phyloP scores from a whole-genome alignment of 2,888 invertebrate species.

The Caenorhabditis plicata region DNA sequence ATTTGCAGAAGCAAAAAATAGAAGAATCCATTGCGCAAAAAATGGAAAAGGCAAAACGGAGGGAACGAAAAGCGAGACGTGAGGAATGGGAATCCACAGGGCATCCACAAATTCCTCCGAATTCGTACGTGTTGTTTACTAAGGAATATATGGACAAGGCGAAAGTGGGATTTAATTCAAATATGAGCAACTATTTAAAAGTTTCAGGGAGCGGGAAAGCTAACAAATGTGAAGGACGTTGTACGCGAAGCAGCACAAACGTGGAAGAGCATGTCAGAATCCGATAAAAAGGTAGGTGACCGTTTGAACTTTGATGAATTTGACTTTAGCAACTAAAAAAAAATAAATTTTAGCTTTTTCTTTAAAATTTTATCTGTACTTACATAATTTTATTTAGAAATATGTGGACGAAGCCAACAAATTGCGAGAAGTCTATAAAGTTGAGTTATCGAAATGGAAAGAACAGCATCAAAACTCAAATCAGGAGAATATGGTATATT shows the following conservation, averaged over 20 bases:
- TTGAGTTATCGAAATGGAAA: conserved; percentile 11
- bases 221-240: background rate
- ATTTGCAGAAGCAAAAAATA: conserved; percentile 12
- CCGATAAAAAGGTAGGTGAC: conserved; percentile 9
- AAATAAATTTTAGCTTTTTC: too few relatives aligned
- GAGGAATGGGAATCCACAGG: conserved; percentile 13
- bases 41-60: conserved; percentile 5
- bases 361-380: background rate
- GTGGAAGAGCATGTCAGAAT: conserved; percentile 12
- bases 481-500: conserved; percentile 1
- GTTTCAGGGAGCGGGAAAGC: conserved; percentile 1
- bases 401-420: conserved; percentile 10
- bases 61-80: conserved; percentile 9
- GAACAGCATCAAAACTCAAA: background rate
- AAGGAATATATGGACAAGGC: conserved; percentile 10
- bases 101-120: conserved; percentile 16
- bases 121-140: conserved; percentile 18
- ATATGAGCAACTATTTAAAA: background rate
- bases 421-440: conserved; percentile 9
- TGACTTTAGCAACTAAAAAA: too few relatives aligned
- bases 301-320: background rate
- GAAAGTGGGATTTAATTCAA: background rate
- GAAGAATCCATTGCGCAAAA: conserved; percentile 9
- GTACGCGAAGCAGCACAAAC: conserved; percentile 10
- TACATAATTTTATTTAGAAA: conserved; percentile 5